Conservation (phyloP, 2,888 invertebrate genomes). For the Masnerella sp. region DNA sequence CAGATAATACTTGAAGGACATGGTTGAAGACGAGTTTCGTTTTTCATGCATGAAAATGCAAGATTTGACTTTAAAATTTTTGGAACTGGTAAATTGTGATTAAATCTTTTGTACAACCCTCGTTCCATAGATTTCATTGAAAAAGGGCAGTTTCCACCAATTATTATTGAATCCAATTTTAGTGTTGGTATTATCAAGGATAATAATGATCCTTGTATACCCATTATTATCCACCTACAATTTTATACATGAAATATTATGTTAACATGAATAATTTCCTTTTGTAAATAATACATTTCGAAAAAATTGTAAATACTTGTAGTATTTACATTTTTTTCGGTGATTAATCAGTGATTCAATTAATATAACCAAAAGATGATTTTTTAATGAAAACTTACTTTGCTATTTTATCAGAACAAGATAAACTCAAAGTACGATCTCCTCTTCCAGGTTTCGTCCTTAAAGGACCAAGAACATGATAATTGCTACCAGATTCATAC, state of each 20-base stretch:
- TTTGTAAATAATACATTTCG: no score
- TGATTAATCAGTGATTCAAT: no score
- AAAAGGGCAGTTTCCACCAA: constrained; percentile 84
- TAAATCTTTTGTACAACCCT: constrained; percentile 78
- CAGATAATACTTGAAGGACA: constrained; percentile 82
- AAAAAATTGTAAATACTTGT: no score
- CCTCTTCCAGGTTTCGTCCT: constrained; percentile 95
- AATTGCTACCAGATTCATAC: constrained; percentile 80
- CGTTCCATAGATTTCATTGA: constrained; percentile 81
- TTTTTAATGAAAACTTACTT: constrained; percentile 70
- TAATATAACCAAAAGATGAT: no score
- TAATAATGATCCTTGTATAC: constrained; percentile 90
- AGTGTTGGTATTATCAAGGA: constrained; percentile 84
- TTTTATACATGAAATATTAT: constrained; percentile 21
- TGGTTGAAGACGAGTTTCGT: constrained; percentile 76
- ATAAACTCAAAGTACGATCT: constrained; percentile 91
- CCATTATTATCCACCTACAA: constrained; percentile 88
- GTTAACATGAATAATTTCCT: no score
- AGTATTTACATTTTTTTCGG: no score
- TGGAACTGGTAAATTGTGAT: constrained; percentile 60
- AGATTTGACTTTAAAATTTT: constrained; percentile 72
- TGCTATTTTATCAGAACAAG: constrained; percentile 96
- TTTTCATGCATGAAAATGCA: constrained; percentile 77
- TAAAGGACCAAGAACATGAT: constrained; percentile 85
- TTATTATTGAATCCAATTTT: constrained; percentile 84